Base-by-base conservation (phyloP, 2,797 vertebrate genomes). In the Microhierax caerulescens region DNA sequence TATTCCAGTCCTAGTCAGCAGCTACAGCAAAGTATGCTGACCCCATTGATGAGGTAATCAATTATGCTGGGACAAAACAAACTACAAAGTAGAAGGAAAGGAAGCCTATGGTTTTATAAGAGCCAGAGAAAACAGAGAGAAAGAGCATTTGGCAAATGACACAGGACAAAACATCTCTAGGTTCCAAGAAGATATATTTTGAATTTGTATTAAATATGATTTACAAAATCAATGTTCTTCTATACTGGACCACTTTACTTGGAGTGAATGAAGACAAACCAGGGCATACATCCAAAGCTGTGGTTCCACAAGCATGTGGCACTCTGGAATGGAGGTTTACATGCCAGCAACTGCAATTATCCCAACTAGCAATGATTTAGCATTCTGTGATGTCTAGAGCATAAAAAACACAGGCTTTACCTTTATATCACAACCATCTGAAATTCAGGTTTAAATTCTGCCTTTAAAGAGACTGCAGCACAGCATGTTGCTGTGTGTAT, bases 21-120 rank as follows among this genome's bases (percentile, higher is more conserved):
- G 84, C 86, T 75, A 93, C 96, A 93, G 90, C 81, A 90, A 94
- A 96, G 88, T 37, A 89, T 5, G 4, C 78, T 95, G 95, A 96
- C 94, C 94, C 84, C 89, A 93, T 25, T 97, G 97, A 95, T 94
- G 95, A 96, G 76, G 86, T 94, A 97, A 97, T 97, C 94, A 97
- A 90, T 97, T 97, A 95, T 78, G 75, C 78, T 88, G 65, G 54
- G 90, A 93, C 78, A 94, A 88, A 97, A 96, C 88, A 97, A 97
- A 96, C 78, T 68, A 6, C 17, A 45, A 91, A 72, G 77, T 53
- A 54, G 43, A 91, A 89, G 74, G 86, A 93, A 85, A 93, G 61
- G 51, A 81, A 95, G 51, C 57, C 81, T 80, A 91, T 56, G 82
- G 36, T 69, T 91, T 93, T 69, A 54, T 16, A 76, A 75, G 68